Base-by-base conservation (phyloP, 2,888 invertebrate genomes). In the Pinctada fucata region DNA sequence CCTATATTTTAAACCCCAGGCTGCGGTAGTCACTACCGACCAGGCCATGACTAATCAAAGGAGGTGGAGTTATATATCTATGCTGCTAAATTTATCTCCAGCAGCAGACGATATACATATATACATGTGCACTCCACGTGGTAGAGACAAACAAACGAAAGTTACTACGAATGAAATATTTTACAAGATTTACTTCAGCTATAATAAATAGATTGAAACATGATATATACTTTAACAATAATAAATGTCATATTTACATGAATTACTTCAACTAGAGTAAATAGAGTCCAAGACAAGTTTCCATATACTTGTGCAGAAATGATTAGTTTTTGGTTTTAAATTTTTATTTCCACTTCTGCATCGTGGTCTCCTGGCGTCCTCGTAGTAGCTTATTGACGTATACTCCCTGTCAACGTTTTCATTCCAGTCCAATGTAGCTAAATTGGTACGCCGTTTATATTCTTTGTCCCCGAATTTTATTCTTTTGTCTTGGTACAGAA, bases 401-500 rank as follows among this genome's bases (percentile, higher is more conserved):
- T 3, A 77, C 2, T 52, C 47, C 48, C 72, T n/a, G 72, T 72
- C 72, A 45, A 75, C 67, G 47, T 75, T 75, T 69, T 78, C 78
- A 72, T 78, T 78, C 78, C 78, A 78, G 63, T 78, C 73, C 13
- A 67, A 48, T 5, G 72, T 50, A 5, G 78, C 68, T 69, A 78
- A 16, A 49, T 75, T 49, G 6, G 58, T 68, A 47, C 68, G 16
- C n/a, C 52, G 67, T 58, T 75, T 69, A 48, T 79, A 79, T 65
- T 75, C 75, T 10, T 52, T 66, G 49, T 80, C 67, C 5, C 79
- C 75, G 63, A 79, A 80, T 0, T 50, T 16, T 52, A 78, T 82
- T 2, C 75, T 4, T 52, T 82, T 80, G 71, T 80, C 82, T 2
- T 82, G 76, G 47, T 69, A 80, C 8, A 75, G 64, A 6, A 76